These are phyloP conservation scores for Maniola hyperantus DNA, from an alignment of 2,888 invertebrate genomes.

Conservation along the genomic window DNA sequence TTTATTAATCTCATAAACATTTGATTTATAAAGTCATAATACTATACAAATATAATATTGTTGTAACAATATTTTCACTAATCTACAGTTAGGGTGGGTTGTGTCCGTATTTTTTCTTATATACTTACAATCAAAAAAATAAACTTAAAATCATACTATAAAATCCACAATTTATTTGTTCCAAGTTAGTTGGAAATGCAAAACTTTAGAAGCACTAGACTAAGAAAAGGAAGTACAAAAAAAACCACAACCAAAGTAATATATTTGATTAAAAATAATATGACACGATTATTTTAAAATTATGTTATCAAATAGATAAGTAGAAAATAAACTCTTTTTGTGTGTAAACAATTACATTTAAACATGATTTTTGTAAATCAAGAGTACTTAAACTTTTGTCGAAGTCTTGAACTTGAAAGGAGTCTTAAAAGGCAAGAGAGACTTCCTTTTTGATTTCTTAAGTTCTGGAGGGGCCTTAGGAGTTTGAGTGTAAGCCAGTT, in stretches of 20 bases:
- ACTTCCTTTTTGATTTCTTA: slow-evolving; percentile 69
- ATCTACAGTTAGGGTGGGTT: slow-evolving; percentile 74
- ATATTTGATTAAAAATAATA: slow-evolving; percentile 28
- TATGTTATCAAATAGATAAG: background rate
- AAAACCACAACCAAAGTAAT: slow-evolving; percentile 43
- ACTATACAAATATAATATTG: slow-evolving; percentile 38
- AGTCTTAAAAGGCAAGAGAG: slow-evolving; percentile 74
- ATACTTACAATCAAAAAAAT: slow-evolving; percentile 47
- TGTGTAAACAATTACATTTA: background rate
- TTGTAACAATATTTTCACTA: slow-evolving; percentile 48
- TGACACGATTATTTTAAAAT: slow-evolving; percentile 22
- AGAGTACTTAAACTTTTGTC: slow-evolving; percentile 55
- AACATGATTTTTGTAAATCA: background rate
- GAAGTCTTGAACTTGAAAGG: slow-evolving; percentile 76
- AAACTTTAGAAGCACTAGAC: slow-evolving; percentile 22
- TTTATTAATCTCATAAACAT: slow-evolving; percentile 20
- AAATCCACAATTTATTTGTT: slow-evolving; percentile 33
- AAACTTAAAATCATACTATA: slow-evolving; percentile 44
- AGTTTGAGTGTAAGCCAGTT: slow-evolving; percentile 55
- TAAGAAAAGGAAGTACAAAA: slow-evolving; percentile 16
- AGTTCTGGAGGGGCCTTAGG: slow-evolving; percentile 58
- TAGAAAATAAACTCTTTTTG: background rate
- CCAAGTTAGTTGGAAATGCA: slow-evolving; percentile 32
- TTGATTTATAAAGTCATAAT: slow-evolving; percentile 28
- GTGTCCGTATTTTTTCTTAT: slow-evolving; percentile 72